Evolutionary conservation across 2,113 vertebrate genomes (phyloP), one percentile per base, ranked within the genome.

Genomic region (Siphamia tubifer): DNA sequence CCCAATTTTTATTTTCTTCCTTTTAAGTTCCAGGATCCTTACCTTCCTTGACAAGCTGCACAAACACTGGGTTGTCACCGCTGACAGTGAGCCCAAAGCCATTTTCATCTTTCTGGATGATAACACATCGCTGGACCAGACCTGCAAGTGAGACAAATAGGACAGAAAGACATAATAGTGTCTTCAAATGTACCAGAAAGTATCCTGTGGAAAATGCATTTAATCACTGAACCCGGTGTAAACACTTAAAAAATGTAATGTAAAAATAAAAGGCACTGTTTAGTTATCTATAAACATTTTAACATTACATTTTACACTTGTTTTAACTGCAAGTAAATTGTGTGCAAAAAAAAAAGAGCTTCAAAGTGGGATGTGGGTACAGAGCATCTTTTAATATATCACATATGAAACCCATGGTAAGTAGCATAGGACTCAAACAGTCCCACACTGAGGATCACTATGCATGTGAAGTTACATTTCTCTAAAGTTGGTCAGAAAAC

Each of bases 31-130:
- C 25, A 53, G 8, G 25, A 13, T 39, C 15, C 74, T 94, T 89
- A 97, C 98, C 97, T 95, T 99, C 96, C 91, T 97, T 99, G 86
- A 99, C 97, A 1, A 98, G 98, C 90, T 99, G 98, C 87, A 99
- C 97, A 82, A 99, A 99, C 83, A 99, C 98, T 25, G 98, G 98
- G 88, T 99, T 99, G 92, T 99, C 98, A 68, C 98, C 97, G 39
- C 98, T 99, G 92, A 99, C 97, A 1, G 98, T 99, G 92, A 99
- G 93, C 85, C 97, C 98, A 74, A 98, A 99, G 83, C 98, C 98
- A 90, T 97, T 98, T 87, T 98, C 96, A 93, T 99, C 96, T 86
- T 96, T 93, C 84, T 98, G 97, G 90, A 99, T 98, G 90, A 99
- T 96, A 58, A 99, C 98, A 68, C 98, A 99, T 72, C 98, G 93